Base-by-base conservation (phyloP, 64 coral and sea anemone genomes). In the Actinia tenebrosa region DNA sequence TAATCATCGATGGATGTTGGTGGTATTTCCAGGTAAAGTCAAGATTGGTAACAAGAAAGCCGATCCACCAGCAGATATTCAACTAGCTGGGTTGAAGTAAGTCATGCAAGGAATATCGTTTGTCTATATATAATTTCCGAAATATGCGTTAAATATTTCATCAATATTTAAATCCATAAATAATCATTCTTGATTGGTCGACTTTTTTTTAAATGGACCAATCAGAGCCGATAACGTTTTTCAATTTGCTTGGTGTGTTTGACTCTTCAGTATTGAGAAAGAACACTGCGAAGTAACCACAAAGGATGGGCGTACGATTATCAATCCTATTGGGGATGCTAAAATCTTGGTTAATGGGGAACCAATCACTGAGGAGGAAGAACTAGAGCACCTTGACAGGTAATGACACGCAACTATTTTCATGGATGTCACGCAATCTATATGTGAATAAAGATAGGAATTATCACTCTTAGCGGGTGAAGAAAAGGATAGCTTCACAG, bases 11-110 rank as follows among this genome's bases (percentile, higher is more conserved):
- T 69, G 8, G 20, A 69, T 27, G 64, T 20, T 7, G n/a, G 18
- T 44, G 11, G 27, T n/a, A n/a, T 26, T 71, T 80, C 1, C 77
- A 98, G 96, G 93, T 37, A 89, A 89, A 50, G 88, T 92, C 13
- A 91, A 87, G 79, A 53, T 98, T 94, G 96, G 96, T 16, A 98
- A 92, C 88, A 92, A 92, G 86, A 98, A 98, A 60, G 92, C 92
- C 6, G 96, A 98, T 59, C 89, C 96, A 44, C 52, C 89, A 14
- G 88, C 93, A 82, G 96, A 98, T 11, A 98, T 98, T 53, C 86
- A 82, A 42, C 86, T 98, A 4, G 53, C 80, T 68, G 96, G 96
- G 23, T 77, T 98, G 16, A 98, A 94, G 96, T 98, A 54, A 94
- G 96, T 90, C 45, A 50, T 50, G 47, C 47, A 0, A 50, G 2